Evolutionary conservation across 2,888 invertebrate genomes (phyloP).

Genomic region (Tetanocera ferruginea): DNA sequence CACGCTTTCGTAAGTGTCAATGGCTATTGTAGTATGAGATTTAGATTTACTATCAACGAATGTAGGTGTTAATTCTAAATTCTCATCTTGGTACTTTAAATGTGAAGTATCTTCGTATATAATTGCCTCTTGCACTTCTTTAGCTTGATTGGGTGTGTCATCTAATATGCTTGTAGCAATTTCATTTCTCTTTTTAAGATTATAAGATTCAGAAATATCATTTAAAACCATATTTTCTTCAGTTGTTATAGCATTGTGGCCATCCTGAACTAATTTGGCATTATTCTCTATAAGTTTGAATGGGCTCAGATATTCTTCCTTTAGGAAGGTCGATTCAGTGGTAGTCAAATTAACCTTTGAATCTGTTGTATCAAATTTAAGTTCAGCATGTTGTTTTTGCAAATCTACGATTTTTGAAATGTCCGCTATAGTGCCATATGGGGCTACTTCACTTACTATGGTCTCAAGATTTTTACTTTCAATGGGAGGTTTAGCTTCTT

Average conservation of each 20-base stretch:
- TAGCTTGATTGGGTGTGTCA: constrained; percentile 49
- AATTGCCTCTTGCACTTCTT: constrained; percentile 51
- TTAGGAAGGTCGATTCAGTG: constrained; percentile 49
- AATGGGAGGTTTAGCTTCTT: constrained; percentile 40
- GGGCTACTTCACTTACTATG: constrained; percentile 51
- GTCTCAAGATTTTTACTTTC: constrained; percentile 47
- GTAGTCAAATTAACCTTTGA: constrained; percentile 47
- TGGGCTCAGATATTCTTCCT: constrained; percentile 52
- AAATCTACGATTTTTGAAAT: constrained; percentile 28
- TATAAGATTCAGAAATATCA: constrained; percentile 58
- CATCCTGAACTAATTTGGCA: constrained; percentile 51
- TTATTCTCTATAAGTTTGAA: constrained; percentile 31
- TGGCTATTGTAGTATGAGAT: constrained; percentile 43
- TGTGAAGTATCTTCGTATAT: constrained; percentile 54
- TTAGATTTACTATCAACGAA: constrained; percentile 27
- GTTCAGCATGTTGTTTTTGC: constrained; percentile 37
- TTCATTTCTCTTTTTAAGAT: constrained; percentile 50
- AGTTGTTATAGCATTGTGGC: constrained; percentile 52
- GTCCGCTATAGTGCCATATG: constrained; percentile 50
- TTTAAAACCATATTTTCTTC: constrained; percentile 58
- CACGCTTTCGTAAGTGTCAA: constrained; percentile 57
- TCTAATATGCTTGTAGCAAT: constrained; percentile 49
- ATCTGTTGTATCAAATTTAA: constrained; percentile 32
- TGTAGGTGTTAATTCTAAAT: constrained; percentile 26
- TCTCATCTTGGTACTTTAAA: constrained; percentile 10